Conservation (phyloP, 2,888 invertebrate genomes). For the Oxyteleia sp. region DNA sequence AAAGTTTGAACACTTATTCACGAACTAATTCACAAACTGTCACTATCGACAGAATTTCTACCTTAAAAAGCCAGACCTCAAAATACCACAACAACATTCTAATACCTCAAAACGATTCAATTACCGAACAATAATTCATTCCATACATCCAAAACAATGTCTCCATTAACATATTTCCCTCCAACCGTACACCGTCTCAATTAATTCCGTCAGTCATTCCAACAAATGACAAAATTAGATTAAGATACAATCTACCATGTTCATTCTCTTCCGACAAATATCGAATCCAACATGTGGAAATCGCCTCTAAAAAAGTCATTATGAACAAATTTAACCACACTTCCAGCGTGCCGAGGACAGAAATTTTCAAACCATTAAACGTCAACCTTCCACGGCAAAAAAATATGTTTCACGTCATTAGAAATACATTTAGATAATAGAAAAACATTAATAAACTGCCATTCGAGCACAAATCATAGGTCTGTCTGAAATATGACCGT, state of each 20-base stretch:
- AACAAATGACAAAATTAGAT: conserved; percentile 16
- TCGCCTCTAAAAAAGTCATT: conserved; percentile 42
- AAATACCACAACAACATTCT: too few relatives aligned
- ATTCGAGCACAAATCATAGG: conserved; percentile 62
- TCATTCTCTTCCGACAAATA: conserved; percentile 19
- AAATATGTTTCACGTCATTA: conserved; percentile 61
- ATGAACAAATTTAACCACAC: conserved; percentile 42
- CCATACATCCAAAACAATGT: too few relatives aligned
- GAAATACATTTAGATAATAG: conserved; percentile 73
- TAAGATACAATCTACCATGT: conserved; percentile 41
- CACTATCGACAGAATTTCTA: too few relatives aligned
- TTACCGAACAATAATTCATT: too few relatives aligned
- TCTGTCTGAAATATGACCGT: conserved; percentile 71
- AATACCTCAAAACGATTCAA: too few relatives aligned
- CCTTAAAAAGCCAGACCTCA: too few relatives aligned
- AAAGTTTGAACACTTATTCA: too few relatives aligned
- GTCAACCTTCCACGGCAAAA: conserved; percentile 33
- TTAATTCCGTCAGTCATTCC: too few relatives aligned
- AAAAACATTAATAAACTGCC: conserved; percentile 67
- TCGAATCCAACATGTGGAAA: conserved; percentile 32
- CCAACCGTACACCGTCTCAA: too few relatives aligned
- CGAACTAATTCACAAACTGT: too few relatives aligned
- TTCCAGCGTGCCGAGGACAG: background rate
- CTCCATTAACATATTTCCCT: too few relatives aligned
- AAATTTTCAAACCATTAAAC: conserved; percentile 38